Base-by-base conservation (phyloP, 2,797 vertebrate species). In the Falco concolor region DNA sequence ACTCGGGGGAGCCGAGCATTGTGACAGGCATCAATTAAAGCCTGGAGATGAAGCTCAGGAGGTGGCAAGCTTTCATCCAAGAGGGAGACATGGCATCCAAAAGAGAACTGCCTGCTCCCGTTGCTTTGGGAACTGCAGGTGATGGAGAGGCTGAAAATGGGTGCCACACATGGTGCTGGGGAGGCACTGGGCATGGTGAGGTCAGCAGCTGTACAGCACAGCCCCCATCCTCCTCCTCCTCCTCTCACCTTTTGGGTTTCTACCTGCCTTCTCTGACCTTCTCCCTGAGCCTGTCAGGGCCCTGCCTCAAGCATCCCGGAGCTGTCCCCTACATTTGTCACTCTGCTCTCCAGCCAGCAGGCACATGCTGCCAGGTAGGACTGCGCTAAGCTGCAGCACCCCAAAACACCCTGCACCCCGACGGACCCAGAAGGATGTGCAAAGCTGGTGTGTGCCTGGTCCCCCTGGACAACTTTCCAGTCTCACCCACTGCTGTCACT, bases 1-100 rank as follows among this genome's bases (percentile, higher is more conserved):
- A 24, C 56, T 44, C 0, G 13, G 67, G 50, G 81, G 89, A 79
- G 94, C 91, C n/a, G 20, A 89, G 93, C 87, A 44, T 74, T 52
- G 2, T 68, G 89, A 95, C 94, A 95, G 93, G 84, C 84, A 63
- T 74, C 96, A 93, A 47, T 92, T 90, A 83, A 54, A 95, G 60
- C 78, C 67, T 67, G 89, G 44, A 82, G 78, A 73, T 74, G 74
- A 34, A 84, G 84, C 75, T 95, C 81, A 27, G 94, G 93, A 70
- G 95, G 95, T 92, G 96, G 94, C 30, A 36, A 87, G 89, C 94
- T 93, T 91, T 92, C 94, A 96, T 28, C 44, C 74, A 23, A 74
- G 80, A n/a, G 13, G 81, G 90, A 96, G 90, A 90, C 85, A 75
- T 12, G 1, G 88, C 80, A 84, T 40, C 50, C 0, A 4, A 81